Base-by-base conservation (phyloP, 2,888 invertebrate species). In the Apamea crenata region DNA sequence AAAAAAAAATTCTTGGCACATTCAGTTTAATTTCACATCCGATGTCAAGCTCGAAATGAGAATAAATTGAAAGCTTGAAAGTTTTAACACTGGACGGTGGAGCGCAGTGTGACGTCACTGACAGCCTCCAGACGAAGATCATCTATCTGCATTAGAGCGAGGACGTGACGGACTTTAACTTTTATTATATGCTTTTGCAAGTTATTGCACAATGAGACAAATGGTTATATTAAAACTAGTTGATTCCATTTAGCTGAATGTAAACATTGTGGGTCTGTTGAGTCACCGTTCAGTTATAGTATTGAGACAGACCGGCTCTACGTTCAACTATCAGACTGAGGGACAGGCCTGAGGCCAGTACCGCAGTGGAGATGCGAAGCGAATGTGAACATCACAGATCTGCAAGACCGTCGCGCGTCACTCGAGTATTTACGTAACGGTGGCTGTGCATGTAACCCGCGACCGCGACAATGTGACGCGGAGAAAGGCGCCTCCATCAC, bases 401-500 rank as follows among this genome's bases (percentile, higher is more conserved):
- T 53, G 25, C 25, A 0, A 2, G 16, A 32, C 32, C 18, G 73
- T 14, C 18, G 8, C 14, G 50, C 5, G 29, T 32, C 63, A 18
- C 18, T 63, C 14, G 14, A 32, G 50, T 3, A 50, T 1, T 61
- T 50, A 68, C 29, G 61, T 76, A 78, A 76, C 78, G 50, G 29
- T 61, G 18, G 75, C 75, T 40, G 29, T 21, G 67, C 76, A 50
- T 29, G 59, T 25, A 40, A 47, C 21, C 40, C 67, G 59, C 25
- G 40, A 68, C 25, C 76, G 78, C 47, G 40, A 36, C 74, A 1
- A 16, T 70, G n/a, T 50, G 77, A 68, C 25, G 78, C 36, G 59
- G 77, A 68, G 78, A 68, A n/a, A 77, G 77, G 77, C 59, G 40
- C 47, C 16, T 7, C 40, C 8, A 14, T 18, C 40, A 76, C 44